Evolutionary conservation across 23 tunicate species (phyloP).

Genomic region (Oikopleura vanhoeffeni): DNA sequence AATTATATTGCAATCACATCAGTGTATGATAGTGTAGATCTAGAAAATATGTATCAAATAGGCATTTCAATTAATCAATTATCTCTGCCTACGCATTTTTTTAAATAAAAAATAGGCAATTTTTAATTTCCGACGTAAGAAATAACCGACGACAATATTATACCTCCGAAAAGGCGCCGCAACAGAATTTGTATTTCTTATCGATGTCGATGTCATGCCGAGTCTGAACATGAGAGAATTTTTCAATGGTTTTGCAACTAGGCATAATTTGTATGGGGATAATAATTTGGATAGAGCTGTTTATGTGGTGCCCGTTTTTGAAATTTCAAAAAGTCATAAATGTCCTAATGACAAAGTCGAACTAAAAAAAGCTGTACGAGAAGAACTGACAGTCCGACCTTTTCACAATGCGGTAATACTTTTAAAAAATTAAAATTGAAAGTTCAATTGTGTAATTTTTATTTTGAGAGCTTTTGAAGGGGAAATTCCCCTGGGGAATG

Average conservation of each 20-base stretch:
- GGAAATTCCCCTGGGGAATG: too few species aligned
- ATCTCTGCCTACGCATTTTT: too few species aligned
- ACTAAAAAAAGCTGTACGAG: slow-evolving; percentile 32
- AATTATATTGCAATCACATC: too few species aligned
- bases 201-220: slow-evolving; percentile 93
- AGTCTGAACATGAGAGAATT: slow-evolving; percentile 35
- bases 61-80: too few species aligned
- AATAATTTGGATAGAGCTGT: slow-evolving; percentile 26
- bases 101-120: too few species aligned
- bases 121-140: too few species aligned
- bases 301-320: slow-evolving; percentile 79
- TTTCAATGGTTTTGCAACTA: slow-evolving; percentile 44
- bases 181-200: slow-evolving; percentile 59
- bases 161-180: slow-evolving; percentile 24
- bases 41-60: too few species aligned
- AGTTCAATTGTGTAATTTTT: too few species aligned
- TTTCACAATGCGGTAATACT: slow-evolving; percentile 74
- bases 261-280: slow-evolving; percentile 21
- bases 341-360: slow-evolving; percentile 58
- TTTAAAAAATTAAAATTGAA: too few species aligned
- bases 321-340: slow-evolving; percentile 27
- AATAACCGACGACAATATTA: too few species aligned
- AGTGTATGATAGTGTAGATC: too few species aligned
- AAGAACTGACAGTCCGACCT: slow-evolving; percentile 24
- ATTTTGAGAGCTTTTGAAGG: too few species aligned